These are phyloP conservation scores for Sceloporus undulatus DNA, from an alignment of 2,113 vertebrate species.

Conservation along the genomic window DNA sequence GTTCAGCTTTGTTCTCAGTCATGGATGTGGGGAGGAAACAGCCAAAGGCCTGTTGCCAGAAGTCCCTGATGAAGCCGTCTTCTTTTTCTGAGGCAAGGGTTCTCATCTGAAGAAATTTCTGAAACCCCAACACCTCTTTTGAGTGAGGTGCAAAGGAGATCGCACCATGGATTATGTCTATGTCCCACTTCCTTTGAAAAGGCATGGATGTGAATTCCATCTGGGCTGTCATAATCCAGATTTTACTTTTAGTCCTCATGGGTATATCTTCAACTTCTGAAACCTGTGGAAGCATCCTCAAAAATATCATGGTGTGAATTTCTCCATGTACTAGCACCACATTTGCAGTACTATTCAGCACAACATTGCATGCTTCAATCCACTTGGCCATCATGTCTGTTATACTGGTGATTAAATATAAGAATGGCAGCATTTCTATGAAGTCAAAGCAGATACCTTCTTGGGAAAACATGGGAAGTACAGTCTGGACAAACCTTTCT, in stretches of 20 bases:
- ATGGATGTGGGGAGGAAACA: background rate
- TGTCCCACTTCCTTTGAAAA: too few species aligned
- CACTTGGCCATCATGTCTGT: background rate
- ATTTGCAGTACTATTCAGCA: background rate
- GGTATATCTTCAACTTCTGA: background rate
- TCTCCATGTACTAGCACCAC: background rate
- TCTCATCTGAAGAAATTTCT: background rate
- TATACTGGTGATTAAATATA: background rate
- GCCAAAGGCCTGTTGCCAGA: background rate
- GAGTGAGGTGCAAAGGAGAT: background rate
- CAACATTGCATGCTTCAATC: background rate
- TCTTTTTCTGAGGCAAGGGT: background rate
- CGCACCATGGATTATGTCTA: background rate
- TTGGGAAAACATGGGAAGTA: background rate
- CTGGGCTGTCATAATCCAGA: slow-evolving; percentile 13
- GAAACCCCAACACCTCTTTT: background rate
- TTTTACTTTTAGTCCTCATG: background rate
- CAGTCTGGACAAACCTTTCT: background rate
- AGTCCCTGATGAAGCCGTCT: background rate
- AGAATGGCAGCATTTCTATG: background rate
- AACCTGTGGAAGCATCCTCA: background rate
- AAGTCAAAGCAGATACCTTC: background rate
- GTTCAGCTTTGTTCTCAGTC: too few species aligned
- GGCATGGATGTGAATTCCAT: background rate
- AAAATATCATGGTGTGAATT: background rate